Base-by-base conservation (phyloP, 2,797 vertebrate species). In the Cetoscarus ocellatus region DNA sequence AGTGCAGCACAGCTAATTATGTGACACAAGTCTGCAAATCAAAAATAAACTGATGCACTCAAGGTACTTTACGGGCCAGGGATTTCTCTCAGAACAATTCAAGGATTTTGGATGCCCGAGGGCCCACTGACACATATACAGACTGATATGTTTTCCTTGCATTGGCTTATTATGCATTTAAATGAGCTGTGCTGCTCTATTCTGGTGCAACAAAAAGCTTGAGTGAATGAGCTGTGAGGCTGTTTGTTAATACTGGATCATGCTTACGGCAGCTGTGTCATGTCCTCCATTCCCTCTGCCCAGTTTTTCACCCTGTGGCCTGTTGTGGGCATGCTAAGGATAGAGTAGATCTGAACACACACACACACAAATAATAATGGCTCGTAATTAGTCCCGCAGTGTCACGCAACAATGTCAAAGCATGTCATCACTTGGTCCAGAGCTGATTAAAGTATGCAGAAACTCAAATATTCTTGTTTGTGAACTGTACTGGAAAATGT, bases 241-340 rank as follows among this genome's bases (percentile, higher is more conserved):
- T 69, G 34, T 77, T 70, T 76, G 73, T 59, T 69, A 65, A 63
- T 54, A 53, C 44, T 84, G 73, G 61, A 67, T 93, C 71, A 15
- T 73, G 73, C 97, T 97, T 93, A 99, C 98, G 96, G 95, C 83
- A 99, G 88, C 83, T 98, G 97, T 7, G 96, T 99, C 96, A 99
- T 94, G 90, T 99, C 98, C 82, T 99, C 97, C 92, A 96, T 92
- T 11, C 96, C 96, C 0, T 97, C 95, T 1, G 94, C 95, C 85
- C 94, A 94, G 63, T 82, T 84, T 40, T 93, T 94, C 55, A 94
- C 92, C 27, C 93, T 92, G 85, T 95, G 92, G 61, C 91, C 76
- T 68, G 93, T 13, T 2, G 95, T 93, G 0, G 96, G 95, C 84
- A 97, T 92, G 86, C 93, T 96, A 73, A 96, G 91, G 79, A 97